Conservation (phyloP, 1,140 invertebrate species). For the Aphelinus atriplicis region DNA sequence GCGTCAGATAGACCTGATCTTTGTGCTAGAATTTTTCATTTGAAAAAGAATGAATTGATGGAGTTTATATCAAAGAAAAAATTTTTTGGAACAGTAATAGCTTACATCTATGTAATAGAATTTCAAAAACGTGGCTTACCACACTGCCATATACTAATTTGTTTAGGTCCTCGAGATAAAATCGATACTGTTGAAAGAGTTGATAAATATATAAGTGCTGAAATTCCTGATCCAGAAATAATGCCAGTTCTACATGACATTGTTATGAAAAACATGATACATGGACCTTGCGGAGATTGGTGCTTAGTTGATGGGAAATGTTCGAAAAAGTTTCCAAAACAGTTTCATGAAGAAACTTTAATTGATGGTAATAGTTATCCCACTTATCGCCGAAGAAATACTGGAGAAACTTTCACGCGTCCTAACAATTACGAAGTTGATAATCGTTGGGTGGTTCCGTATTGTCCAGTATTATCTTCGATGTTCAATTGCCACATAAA, state of each 20-base stretch:
- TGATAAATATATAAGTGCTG: slow-evolving; percentile 52
- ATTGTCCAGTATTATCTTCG: slow-evolving; percentile 10
- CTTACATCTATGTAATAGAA: too few relatives aligned
- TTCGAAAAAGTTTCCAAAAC: slow-evolving; percentile 55
- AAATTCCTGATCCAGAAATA: slow-evolving; percentile 53
- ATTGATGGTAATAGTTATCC: slow-evolving; percentile 52
- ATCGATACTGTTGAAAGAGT: background rate
- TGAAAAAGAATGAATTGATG: slow-evolving; percentile 11
- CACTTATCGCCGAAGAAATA: slow-evolving; percentile 2
- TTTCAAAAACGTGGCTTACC: too few relatives aligned
- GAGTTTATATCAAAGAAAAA: slow-evolving; percentile 10
- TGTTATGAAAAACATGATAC: slow-evolving; percentile 59
- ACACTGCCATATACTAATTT: background rate
- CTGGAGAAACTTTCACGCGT: too few relatives aligned
- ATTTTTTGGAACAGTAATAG: background rate
- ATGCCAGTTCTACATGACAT: background rate
- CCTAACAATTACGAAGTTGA: too few relatives aligned
- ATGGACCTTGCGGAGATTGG: slow-evolving; percentile 41
- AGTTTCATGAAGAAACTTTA: slow-evolving; percentile 48
- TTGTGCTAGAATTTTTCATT: slow-evolving; percentile 3
- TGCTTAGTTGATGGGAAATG: slow-evolving; percentile 47
- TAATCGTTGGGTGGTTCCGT: slow-evolving; percentile 1
- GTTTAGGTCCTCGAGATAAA: background rate
- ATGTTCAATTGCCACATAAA: slow-evolving; percentile 37
- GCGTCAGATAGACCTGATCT: slow-evolving; percentile 50